These are phyloP conservation scores for Coilia nasus DNA, from an alignment of 2,797 vertebrate species.

Conservation along the genomic window DNA sequence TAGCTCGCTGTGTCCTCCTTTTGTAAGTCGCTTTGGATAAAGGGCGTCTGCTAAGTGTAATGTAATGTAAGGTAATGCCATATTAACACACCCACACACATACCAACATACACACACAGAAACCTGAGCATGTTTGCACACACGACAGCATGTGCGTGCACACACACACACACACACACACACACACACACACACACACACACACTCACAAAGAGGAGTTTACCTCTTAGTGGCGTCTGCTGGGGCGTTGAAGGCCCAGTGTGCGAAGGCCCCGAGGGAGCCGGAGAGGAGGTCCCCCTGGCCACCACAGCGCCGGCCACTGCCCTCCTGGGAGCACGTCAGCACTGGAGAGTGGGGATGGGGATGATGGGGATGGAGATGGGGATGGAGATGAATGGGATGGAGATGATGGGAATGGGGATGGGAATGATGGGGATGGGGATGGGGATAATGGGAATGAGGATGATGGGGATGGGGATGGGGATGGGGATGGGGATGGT, in stretches of 20 bases:
- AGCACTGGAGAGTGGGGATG: conserved; percentile 75
- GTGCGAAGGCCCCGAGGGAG: conserved; percentile 87
- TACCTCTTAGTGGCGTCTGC: conserved; percentile 83
- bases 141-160: neutral
- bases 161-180: conserved; percentile 26
- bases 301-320: conserved; percentile 91
- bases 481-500: no score
- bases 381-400: neutral
- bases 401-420: neutral
- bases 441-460: no score
- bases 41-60: no score
- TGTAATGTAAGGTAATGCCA: no score
- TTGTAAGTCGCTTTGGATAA: no score
- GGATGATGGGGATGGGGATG: no score
- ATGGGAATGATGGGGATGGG: neutral
- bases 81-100: neutral
- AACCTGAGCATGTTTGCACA: neutral
- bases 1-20: no score
- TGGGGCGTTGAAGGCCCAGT: conserved; percentile 89
- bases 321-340: conserved; percentile 86
- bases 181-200: neutral
- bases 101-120: neutral
- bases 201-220: neutral
- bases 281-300: conserved; percentile 96
- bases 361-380: neutral